Percentiles rank a stretch among this genome's conserved stretches.
These are phyloP conservation scores for Bhutanitis thaidina DNA, from an alignment of 2,888 invertebrate species.

Conservation along the genomic window DNA sequence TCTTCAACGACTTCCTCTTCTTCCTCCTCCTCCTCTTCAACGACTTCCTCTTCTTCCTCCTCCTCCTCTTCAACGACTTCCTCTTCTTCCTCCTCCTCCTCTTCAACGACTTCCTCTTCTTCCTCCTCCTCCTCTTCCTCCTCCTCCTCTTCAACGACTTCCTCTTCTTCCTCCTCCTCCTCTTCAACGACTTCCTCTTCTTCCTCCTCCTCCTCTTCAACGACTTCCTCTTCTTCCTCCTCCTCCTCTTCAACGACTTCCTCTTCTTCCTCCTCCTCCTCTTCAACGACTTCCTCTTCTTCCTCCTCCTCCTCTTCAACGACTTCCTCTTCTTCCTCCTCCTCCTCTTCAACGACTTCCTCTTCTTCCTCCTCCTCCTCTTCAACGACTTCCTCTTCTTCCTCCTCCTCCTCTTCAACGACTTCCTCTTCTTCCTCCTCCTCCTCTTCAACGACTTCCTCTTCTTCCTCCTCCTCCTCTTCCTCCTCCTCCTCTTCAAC, in stretches of 20 bases:
- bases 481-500: too few relatives aligned
- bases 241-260: conserved; percentile 85
- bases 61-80: conserved; percentile 85
- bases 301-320: conserved; percentile 87
- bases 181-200: conserved; percentile 91
- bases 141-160: conserved; percentile 86
- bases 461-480: conserved; percentile 87
- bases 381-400: too few relatives aligned
- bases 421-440: conserved; percentile 88
- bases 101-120: too few relatives aligned
- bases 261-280: conserved; percentile 87
- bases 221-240: conserved; percentile 87
- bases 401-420: conserved; percentile 83
- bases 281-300: conserved; percentile 83
- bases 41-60: conserved; percentile 87
- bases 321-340: too few relatives aligned
- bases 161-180: conserved; percentile 94
- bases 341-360: conserved; percentile 93
- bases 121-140: conserved; percentile 85
- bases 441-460: conserved; percentile 83
- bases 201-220: conserved; percentile 83
- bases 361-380: conserved; percentile 95
- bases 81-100: conserved; percentile 87
- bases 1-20: too few relatives aligned
- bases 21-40: conserved; percentile 83